phyloP scores from a whole-genome alignment of 1,140 invertebrate genomes.

The Pteromalus puparum region DNA sequence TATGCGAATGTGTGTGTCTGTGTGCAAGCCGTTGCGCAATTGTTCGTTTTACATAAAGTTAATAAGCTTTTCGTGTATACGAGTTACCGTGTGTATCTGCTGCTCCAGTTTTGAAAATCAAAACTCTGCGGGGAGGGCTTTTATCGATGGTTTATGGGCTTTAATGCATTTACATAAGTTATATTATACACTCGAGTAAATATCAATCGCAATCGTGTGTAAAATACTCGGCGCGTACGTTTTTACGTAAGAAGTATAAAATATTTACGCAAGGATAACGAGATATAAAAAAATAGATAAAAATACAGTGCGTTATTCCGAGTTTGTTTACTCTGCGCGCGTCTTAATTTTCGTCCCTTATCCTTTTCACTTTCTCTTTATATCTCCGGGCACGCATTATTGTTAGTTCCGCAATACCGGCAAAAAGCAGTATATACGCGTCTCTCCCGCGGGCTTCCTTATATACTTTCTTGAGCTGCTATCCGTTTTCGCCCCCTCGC shows the following conservation, averaged over 20 bases:
- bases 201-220: too few species aligned
- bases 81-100: background rate
- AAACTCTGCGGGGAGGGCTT: background rate
- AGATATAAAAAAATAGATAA: background rate
- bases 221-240: too few species aligned
- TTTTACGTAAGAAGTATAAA: background rate
- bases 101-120: background rate
- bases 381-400: background rate
- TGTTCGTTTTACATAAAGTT: constrained; percentile 1
- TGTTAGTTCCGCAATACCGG: background rate
- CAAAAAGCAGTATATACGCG: background rate
- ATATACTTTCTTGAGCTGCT: background rate
- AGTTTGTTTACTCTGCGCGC: background rate
- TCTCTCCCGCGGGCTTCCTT: background rate
- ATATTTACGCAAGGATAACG: background rate
- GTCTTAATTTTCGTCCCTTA: background rate
- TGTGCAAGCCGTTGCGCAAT: background rate
- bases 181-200: too few species aligned
- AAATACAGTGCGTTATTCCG: background rate
- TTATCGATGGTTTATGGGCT: background rate
- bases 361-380: constrained; percentile 21
- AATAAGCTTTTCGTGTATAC: background rate
- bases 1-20: too few species aligned
- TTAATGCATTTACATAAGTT: background rate
- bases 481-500: background rate